Conservation (phyloP, 2,888 invertebrate genomes). For the Cheilosia vulpina region DNA sequence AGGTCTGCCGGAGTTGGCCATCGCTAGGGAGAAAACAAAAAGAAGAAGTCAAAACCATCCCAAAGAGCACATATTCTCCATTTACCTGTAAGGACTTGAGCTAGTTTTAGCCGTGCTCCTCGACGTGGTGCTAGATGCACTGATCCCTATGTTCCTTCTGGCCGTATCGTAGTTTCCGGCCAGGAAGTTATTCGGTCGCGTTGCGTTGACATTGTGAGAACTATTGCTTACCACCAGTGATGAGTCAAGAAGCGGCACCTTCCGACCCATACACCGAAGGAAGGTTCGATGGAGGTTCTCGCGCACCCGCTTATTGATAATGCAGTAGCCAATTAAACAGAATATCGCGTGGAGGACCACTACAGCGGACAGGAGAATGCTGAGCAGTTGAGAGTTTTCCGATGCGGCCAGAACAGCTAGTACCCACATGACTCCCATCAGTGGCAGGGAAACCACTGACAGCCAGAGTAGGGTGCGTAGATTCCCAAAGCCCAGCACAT, state of each 20-base stretch:
- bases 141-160: slow-evolving; percentile 93
- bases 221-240: slow-evolving; percentile 90
- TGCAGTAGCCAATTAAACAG: slow-evolving; percentile 93
- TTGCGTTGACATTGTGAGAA: slow-evolving; percentile 89
- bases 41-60: not conserved
- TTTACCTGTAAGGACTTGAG: slow-evolving; percentile 93
- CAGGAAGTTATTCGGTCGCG: slow-evolving; percentile 81
- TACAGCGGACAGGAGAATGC: slow-evolving; percentile 90
- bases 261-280: slow-evolving; percentile 91
- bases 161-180: slow-evolving; percentile 85
- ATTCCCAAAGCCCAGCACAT: slow-evolving; percentile 94
- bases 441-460: slow-evolving; percentile 93
- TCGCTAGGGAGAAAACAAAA: slow-evolving; percentile 86
- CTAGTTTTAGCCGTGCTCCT: slow-evolving; percentile 97
- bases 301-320: slow-evolving; percentile 93
- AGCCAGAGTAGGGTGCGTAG: slow-evolving; percentile 93
- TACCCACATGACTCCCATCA: slow-evolving; percentile 94
- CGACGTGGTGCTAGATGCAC: slow-evolving; percentile 97
- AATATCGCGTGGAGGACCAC: slow-evolving; percentile 92
- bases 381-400: slow-evolving; percentile 89
- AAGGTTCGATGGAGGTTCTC: slow-evolving; percentile 87
- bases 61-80: not conserved
- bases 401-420: slow-evolving; percentile 91
- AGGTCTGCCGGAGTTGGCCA: slow-evolving; percentile 92
- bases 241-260: slow-evolving; percentile 91